Conservation (phyloP, 2,113 vertebrate species). For the Dicentrarchus labrax region DNA sequence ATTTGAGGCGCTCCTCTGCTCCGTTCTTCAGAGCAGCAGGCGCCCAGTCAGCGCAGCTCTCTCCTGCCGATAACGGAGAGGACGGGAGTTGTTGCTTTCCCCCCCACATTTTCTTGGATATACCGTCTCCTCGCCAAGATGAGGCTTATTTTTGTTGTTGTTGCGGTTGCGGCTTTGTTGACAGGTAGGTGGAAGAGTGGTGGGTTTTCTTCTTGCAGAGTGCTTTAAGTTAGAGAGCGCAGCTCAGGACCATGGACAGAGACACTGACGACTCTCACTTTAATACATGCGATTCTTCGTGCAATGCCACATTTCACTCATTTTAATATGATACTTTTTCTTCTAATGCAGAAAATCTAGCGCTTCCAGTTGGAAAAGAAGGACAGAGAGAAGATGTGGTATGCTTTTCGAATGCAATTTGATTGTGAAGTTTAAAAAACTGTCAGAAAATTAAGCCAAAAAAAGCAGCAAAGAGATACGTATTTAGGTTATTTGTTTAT, state of each 20-base stretch:
- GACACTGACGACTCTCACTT: neutral
- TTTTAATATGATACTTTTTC: neutral
- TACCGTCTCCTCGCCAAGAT: conserved; percentile 55
- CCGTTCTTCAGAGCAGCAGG: conserved; percentile 67
- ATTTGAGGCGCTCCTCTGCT: conserved; percentile 68
- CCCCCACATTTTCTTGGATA: conserved; percentile 14
- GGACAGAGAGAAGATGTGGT: conserved; percentile 82
- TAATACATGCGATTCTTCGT: neutral
- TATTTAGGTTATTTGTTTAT: conserved; percentile 12
- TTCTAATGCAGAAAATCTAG: conserved; percentile 72
- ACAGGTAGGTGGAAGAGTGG: conserved; percentile 70
- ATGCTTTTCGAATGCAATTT: conserved; percentile 23
- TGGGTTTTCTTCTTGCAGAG: neutral
- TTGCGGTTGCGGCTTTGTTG: conserved; percentile 49
- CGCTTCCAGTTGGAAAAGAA: conserved; percentile 78
- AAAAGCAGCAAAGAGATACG: neutral
- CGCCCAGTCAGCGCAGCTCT: conserved; percentile 62
- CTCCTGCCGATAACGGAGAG: conserved; percentile 39
- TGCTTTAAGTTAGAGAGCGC: conserved; percentile 1
- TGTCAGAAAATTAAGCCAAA: neutral
- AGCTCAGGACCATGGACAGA: conserved; percentile 85
- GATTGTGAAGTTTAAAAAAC: neutral
- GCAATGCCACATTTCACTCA: neutral
- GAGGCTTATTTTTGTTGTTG: conserved; percentile 69
- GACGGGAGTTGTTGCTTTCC: conserved; percentile 17